phyloP scores from a whole-genome alignment of 1,140 invertebrate genomes.

The Drosophila nebulosa region DNA sequence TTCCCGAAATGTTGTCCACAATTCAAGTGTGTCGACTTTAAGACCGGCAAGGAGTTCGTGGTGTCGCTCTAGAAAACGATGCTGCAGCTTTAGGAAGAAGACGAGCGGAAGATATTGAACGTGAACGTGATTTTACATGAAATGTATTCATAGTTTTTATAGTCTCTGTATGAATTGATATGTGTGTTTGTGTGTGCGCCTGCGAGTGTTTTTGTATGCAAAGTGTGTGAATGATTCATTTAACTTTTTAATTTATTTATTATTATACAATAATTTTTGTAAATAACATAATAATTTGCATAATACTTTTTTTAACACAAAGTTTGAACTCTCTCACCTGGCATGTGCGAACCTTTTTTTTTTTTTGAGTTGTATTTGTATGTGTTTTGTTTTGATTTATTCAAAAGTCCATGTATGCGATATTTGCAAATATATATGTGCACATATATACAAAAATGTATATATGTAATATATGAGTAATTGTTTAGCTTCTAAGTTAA shows the following conservation, averaged over 20 bases:
- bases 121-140: constrained; percentile 74
- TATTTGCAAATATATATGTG: constrained; percentile 66
- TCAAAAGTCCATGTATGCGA: constrained; percentile 74
- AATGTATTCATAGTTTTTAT: constrained; percentile 72
- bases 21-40: constrained; percentile 77
- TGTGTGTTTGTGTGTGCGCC: neutral
- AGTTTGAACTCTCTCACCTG: constrained; percentile 36
- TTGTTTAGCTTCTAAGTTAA: constrained; percentile 3
- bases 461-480: neutral
- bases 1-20: constrained; percentile 80
- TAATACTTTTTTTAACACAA: constrained; percentile 20
- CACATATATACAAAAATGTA: constrained; percentile 12
- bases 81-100: neutral
- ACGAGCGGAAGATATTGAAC: constrained; percentile 15
- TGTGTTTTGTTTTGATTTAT: constrained; percentile 65
- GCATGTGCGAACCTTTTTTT: constrained; percentile 48
- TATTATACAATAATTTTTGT: constrained; percentile 53
- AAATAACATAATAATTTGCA: constrained; percentile 57
- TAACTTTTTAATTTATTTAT: constrained; percentile 71
- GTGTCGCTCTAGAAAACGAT: constrained; percentile 55
- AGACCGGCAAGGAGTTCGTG: constrained; percentile 78
- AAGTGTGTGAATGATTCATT: constrained; percentile 56
- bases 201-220: constrained; percentile 3
- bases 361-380: constrained; percentile 13
- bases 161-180: neutral